Percentiles rank a stretch among this genome's conserved stretches.
Evolutionary conservation across 2,113 vertebrate species (phyloP).

Genomic region (Stercorarius parasiticus): DNA sequence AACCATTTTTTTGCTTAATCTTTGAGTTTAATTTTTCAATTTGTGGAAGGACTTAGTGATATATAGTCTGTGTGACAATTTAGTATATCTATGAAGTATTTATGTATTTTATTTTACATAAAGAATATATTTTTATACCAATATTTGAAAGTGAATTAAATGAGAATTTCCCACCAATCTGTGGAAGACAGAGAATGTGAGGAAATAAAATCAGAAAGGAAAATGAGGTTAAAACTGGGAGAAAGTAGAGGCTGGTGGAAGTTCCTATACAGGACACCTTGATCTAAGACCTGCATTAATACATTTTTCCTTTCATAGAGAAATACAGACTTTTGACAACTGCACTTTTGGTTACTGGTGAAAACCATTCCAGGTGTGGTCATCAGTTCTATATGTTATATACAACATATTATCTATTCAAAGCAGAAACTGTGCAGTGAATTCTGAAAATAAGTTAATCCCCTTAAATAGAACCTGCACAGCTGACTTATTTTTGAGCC

Average conservation of each 20-base stretch:
- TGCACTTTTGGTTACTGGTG: background rate
- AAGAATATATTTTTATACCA: background rate
- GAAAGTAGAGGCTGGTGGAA: background rate
- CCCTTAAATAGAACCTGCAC: background rate
- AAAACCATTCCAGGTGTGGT: background rate
- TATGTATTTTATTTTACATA: background rate
- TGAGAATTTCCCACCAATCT: background rate
- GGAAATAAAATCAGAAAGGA: background rate
- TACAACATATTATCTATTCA: background rate
- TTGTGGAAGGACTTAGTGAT: background rate
- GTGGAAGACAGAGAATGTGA: background rate
- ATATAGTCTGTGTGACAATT: background rate
- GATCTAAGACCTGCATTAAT: background rate
- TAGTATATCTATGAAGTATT: background rate
- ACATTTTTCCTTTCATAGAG: background rate
- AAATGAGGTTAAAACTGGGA: background rate
- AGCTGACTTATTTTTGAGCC: background rate
- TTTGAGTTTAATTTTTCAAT: background rate
- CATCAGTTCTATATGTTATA: background rate
- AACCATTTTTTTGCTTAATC: background rate
- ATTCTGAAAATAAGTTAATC: background rate
- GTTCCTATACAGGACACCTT: background rate
- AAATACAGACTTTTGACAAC: background rate
- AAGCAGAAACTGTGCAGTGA: background rate
- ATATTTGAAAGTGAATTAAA: background rate